A percentile compares a stretch with the other conserved stretches of the same genome.
Conservation (phyloP, 2,797 vertebrate species). For the Hyperoplus lanceolatus region DNA sequence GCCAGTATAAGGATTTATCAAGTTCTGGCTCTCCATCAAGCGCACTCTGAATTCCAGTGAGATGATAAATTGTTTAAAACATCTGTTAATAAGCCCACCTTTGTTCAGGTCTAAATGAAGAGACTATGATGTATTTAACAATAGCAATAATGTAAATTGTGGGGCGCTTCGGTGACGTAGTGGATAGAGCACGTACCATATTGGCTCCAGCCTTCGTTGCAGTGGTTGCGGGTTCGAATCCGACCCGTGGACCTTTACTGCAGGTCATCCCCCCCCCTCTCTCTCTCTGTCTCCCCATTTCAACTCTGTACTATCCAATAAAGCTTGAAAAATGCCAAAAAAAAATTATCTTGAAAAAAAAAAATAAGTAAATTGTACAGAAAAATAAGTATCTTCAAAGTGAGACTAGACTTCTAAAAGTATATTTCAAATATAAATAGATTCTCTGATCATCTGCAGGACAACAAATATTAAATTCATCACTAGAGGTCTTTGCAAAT, state of each 20-base stretch:
- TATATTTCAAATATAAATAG: background rate
- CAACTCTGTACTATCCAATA: no score
- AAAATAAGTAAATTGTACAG: background rate
- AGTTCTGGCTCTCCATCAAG: no score
- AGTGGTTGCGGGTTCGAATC: no score
- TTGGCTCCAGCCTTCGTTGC: no score
- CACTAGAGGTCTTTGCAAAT: background rate
- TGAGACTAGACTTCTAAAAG: conserved; percentile 8
- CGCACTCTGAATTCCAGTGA: conserved; percentile 39
- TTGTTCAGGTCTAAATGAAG: conserved; percentile 1
- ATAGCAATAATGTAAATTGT: background rate
- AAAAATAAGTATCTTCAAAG: background rate
- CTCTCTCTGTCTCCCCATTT: no score
- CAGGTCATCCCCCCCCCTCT: no score
- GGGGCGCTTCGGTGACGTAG: no score
- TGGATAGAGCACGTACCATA: no score
- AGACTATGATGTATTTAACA: conserved; percentile 1
- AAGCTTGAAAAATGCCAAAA: no score
- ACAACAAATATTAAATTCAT: background rate
- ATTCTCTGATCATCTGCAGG: background rate
- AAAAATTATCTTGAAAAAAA: no score
- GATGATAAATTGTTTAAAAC: background rate
- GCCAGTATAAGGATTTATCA: background rate
- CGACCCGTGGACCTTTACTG: no score
- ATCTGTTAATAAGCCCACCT: background rate